phyloP scores from a whole-genome alignment of 1,140 invertebrate genomes.

The Grapholita molesta region DNA sequence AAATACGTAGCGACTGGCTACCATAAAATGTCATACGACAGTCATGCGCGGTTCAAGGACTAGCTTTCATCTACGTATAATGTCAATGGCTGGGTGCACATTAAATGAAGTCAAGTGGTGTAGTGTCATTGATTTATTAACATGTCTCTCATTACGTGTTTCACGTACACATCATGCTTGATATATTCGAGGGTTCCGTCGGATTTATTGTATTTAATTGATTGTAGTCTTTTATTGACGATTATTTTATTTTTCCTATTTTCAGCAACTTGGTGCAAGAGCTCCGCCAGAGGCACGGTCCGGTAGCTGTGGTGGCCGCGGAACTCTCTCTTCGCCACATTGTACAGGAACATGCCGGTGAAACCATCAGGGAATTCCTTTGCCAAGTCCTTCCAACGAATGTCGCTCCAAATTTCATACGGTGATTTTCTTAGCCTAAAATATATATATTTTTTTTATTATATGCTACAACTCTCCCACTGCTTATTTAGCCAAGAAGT shows the following conservation, averaged over 20 bases:
- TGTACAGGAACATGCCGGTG: conserved; percentile 46
- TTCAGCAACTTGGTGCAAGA: conserved; percentile 33
- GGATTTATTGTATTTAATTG: background rate
- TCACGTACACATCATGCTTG: background rate
- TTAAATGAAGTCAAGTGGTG: background rate
- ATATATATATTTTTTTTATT: conserved; percentile 19
- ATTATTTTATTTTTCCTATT: background rate
- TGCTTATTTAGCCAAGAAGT: too few species aligned
- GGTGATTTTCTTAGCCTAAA: conserved; percentile 43
- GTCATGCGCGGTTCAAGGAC: too few species aligned
- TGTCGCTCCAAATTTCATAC: conserved; percentile 58
- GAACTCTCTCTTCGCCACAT: conserved; percentile 22
- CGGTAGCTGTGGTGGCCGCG: conserved; percentile 28
- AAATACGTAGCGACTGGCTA: too few species aligned
- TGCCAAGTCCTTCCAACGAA: conserved; percentile 55
- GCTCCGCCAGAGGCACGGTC: conserved; percentile 36
- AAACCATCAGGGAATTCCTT: conserved; percentile 51
- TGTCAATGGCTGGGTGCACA: too few species aligned
- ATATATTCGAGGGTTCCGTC: background rate
- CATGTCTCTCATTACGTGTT: background rate
- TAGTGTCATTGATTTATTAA: background rate
- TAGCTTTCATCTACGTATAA: too few species aligned
- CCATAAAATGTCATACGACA: too few species aligned
- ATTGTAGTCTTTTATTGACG: background rate
- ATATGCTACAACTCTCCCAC: background rate